Conservation (phyloP, 2,888 invertebrate species). For the Clunio marinus region DNA sequence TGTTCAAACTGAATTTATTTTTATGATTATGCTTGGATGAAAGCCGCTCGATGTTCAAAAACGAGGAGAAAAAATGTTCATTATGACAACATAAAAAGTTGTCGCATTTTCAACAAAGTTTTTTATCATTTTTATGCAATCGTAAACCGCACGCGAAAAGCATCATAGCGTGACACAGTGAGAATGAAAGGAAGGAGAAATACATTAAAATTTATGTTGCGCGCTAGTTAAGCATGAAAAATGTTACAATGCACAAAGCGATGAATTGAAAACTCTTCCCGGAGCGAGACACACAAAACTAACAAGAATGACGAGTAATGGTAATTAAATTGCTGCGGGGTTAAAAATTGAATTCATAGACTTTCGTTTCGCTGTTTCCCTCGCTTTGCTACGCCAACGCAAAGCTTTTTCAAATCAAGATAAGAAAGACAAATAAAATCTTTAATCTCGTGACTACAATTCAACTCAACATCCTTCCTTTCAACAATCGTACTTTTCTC, state of each 20-base stretch:
- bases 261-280: neutral
- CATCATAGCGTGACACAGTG: neutral
- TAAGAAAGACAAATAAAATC: neutral
- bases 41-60: no score
- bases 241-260: constrained; percentile 1
- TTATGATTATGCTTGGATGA: no score
- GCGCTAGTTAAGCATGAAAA: neutral
- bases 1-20: no score
- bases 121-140: constrained; percentile 3
- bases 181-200: no score
- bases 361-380: neutral
- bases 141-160: neutral
- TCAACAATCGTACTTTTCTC: neutral
- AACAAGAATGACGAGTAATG: constrained; percentile 10
- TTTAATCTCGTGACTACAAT: neutral
- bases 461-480: neutral
- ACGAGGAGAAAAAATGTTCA: neutral
- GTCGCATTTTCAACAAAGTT: neutral
- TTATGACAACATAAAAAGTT: neutral
- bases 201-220: constrained; percentile 2
- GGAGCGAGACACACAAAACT: neutral
- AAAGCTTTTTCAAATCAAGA: neutral
- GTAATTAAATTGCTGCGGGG: neutral
- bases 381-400: neutral
- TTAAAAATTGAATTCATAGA: neutral